Conservation (phyloP, 2,797 vertebrate species). For the Varecia variegata region DNA sequence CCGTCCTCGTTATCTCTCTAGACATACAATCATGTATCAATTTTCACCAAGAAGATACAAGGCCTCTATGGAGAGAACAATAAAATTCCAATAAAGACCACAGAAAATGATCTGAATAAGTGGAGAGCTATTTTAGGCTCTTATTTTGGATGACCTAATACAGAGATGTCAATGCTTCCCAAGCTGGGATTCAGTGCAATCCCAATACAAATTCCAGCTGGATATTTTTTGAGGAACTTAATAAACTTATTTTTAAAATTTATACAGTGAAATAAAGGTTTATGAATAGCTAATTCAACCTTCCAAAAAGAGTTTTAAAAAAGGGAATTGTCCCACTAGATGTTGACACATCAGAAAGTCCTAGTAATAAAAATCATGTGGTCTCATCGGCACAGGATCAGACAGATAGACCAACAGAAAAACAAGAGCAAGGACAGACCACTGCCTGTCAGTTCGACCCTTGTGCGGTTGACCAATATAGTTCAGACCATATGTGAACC, state of each 20-base stretch:
- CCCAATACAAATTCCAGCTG: background rate
- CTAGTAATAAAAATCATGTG: background rate
- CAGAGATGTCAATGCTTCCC: background rate
- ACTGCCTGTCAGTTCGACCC: background rate
- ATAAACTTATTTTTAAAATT: background rate
- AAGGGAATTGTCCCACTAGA: background rate
- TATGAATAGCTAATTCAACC: background rate
- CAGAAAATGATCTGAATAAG: background rate
- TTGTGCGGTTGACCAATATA: no score
- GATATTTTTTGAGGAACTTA: background rate
- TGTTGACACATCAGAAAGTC: background rate
- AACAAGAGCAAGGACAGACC: background rate
- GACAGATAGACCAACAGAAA: background rate
- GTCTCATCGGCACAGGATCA: no score
- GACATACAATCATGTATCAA: background rate
- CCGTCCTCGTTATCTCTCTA: background rate
- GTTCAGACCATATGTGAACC: background rate
- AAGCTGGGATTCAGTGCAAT: background rate
- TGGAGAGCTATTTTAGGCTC: background rate
- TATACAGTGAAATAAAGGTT: background rate
- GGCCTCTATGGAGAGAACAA: background rate
- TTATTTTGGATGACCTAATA: background rate
- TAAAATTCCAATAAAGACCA: background rate
- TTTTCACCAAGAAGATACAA: background rate
- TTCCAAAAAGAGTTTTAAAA: background rate